Evolutionary conservation across 64 coral and sea anemone genomes (phyloP).

Genomic region (Cladopsammia gracilis): DNA sequence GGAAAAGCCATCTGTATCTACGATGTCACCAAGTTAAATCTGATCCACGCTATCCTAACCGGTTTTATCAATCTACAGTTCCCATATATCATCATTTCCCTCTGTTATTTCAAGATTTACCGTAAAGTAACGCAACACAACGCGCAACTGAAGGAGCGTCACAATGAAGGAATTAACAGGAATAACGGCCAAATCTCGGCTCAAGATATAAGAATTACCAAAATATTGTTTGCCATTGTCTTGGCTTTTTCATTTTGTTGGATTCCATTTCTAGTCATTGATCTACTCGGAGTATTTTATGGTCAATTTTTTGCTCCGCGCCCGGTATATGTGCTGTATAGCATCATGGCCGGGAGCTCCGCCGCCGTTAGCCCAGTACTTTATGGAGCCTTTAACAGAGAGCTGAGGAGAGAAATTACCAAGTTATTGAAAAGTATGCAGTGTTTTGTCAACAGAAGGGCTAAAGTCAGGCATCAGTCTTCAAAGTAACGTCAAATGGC

Average conservation of each 20-base stretch:
- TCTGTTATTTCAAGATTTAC: slow-evolving; percentile 56
- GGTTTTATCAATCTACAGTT: slow-evolving; percentile 35
- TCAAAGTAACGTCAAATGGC: too few relatives aligned
- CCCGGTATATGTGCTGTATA: slow-evolving; percentile 47
- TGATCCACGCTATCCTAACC: neutral
- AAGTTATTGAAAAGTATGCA: neutral
- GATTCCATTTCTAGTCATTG: slow-evolving; percentile 67
- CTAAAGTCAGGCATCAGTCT: too few relatives aligned
- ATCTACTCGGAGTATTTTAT: slow-evolving; percentile 45
- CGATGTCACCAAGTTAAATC: slow-evolving; percentile 28
- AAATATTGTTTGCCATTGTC: slow-evolving; percentile 53
- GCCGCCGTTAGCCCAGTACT: slow-evolving; percentile 6
- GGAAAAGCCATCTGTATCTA: slow-evolving; percentile 66
- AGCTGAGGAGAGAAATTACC: neutral
- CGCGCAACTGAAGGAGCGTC: neutral
- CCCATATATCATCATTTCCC: slow-evolving; percentile 38
- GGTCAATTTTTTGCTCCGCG: slow-evolving; percentile 64
- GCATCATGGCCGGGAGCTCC: slow-evolving; percentile 2
- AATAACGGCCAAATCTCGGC: neutral
- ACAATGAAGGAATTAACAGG: neutral
- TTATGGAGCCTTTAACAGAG: slow-evolving; percentile 34
- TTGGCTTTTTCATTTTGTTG: slow-evolving; percentile 49
- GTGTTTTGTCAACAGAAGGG: neutral
- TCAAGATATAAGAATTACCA: slow-evolving; percentile 30
- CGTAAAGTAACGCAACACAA: slow-evolving; percentile 25